Base-by-base conservation (phyloP, 1,140 invertebrate genomes). In the Bombyx mandarina region DNA sequence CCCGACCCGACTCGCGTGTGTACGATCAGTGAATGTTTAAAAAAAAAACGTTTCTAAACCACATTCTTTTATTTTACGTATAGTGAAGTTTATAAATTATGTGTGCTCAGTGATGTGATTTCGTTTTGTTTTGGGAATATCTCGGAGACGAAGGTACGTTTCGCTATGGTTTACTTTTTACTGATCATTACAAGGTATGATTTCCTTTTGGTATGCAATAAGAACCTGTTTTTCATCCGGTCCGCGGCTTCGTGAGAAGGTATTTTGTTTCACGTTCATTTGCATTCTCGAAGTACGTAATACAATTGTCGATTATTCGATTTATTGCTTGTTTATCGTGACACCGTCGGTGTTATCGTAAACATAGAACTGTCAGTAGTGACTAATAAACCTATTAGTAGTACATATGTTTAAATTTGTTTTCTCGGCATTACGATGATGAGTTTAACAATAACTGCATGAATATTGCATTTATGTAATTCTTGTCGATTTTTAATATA, bases 151-250 rank as follows among this genome's bases (percentile, higher is more conserved):
- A 65, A 83, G 78, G 78, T 83, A 79, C 74, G 71, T 78, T 66
- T 65, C 62, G 73, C 77, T 75, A 56, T 65, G 65, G 68, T 52
- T 71, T 63, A 12, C n/a, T 58, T 71, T 75, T 73, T 73, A 54
- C 46, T 73, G 70, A 74, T 77, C 73, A 80, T 73, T 75, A 79
- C 60, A 61, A 62, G 60, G 60, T 61, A 65, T 69, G 71, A 78
- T 81, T 81, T 79, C 72, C 77, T 80, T 80, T 77, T 65, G 73
- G 73, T 77, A 75, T 80, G 79, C 74, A 80, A 79, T 57, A 54
- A 47, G 65, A 71, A 84, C 79, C 75, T 68, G 80, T 81, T 86
- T 81, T 75, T 75, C 63, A 73, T 79, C 73, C 79, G 79, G 67
- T 68, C 66, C 67, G 75, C 77, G 2, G 26, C 26, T 3, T 0